Base-by-base conservation (phyloP, 2,113 vertebrate species). In the Leptobrachium leishanense region DNA sequence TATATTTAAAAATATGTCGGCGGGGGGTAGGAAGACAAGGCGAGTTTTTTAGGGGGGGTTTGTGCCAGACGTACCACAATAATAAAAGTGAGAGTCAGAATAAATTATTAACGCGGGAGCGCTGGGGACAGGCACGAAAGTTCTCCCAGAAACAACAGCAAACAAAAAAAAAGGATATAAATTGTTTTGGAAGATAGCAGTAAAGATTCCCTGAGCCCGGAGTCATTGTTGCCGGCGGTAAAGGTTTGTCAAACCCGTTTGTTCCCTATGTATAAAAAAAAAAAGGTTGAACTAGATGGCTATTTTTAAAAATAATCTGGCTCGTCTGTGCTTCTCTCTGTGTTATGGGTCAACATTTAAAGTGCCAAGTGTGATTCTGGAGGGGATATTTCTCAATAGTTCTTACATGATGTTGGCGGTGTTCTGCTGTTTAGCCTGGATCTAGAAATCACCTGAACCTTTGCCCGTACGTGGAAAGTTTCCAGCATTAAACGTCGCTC, bases 371-470 rank as follows among this genome's bases (percentile, higher is more conserved):
- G 62, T 66, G 78, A 81, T 81, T 62, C 78, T 68, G 53, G 54
- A 59, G 78, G 78, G 78, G 65, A 74, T 81, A 81, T 68, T 81
- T 81, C 78, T 81, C 71, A 15, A 81, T 81, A 57, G 78, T 81
- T 68, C 78, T 74, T 68, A 62, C 71, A 81, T 74, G 78, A 71
- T 72, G 13, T 74, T 74, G 78, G 78, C 78, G 15, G 74, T 74
- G 78, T 81, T 81, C 65, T 74, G 31, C 72, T 81, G 31, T 81
- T 81, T 74, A 74, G 71, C 72, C 71, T 74, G 78, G 78, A 81
- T 81, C 62, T 67, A 79, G 72, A 73, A 73, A 57, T 68, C 71
- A 81, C 78, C 78, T 81, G 78, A 81, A 81, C 78, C 71, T 62
- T 74, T 74, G 71, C 78, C 72, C 78, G 67, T 74, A 66, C 43